Evolutionary conservation across 2,797 vertebrate species (phyloP).

Genomic region (Tarsius wallacei): DNA sequence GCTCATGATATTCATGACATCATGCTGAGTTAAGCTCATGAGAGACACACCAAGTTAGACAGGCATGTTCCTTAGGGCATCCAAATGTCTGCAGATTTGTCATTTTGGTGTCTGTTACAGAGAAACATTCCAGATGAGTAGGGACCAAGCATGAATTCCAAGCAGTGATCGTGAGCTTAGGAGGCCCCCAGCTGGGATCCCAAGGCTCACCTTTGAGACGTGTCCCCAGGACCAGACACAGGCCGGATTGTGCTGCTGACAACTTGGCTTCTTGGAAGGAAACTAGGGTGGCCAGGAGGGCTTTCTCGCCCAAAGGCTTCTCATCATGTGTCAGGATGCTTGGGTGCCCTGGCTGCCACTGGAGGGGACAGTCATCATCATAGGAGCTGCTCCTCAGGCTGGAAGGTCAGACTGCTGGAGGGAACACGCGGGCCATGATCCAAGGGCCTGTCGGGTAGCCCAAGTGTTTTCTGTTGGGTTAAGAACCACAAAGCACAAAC

Average conservation of each 20-base stretch:
- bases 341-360: not conserved
- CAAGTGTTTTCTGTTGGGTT: not conserved
- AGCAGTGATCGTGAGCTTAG: not conserved
- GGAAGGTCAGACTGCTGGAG: constrained; percentile 70
- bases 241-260: not conserved
- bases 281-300: not conserved
- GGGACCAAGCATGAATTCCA: not conserved
- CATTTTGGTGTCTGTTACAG: constrained; percentile 33
- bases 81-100: not conserved
- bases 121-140: not conserved
- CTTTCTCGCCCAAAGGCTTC: constrained; percentile 6
- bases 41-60: constrained; percentile 37
- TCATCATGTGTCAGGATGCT: not conserved
- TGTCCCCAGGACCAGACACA: not conserved
- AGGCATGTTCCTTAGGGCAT: constrained; percentile 53
- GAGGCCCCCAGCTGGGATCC: not conserved
- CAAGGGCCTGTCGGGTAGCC: not conserved
- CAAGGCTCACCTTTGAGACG: not conserved
- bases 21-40: constrained; percentile 46
- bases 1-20: not conserved
- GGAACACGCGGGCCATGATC: not conserved
- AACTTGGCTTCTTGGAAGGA: constrained; percentile 1
- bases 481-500: not conserved
- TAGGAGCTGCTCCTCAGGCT: not conserved
- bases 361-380: constrained; percentile 14